Evolutionary conservation across 1,140 invertebrate species (phyloP), one percentile per base, ranked within the genome.

Genomic region (Octopus bimaculoides): DNA sequence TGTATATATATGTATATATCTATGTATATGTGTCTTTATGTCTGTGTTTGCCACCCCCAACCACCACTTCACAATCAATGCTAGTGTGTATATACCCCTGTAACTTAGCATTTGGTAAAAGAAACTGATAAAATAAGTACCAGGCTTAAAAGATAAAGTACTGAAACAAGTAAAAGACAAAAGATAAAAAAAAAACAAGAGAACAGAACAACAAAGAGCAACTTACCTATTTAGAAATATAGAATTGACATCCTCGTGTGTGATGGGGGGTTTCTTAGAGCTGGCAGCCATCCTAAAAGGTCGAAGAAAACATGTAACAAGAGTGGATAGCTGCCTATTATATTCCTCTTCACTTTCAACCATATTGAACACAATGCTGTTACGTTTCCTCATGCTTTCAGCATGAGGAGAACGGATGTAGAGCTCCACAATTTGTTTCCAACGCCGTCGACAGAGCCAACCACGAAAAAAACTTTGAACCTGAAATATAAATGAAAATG

Each of bases 381-480:
- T 98, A 78, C 96, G 90, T 89, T 97, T 97, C 71, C 96, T 90
- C 96, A 98, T 97, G 87, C 94, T 96, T 88, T 97, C 96, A 2
- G 96, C 96, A 87, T 97, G 96, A 0, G 96, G 96, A 82, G 96
- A 97, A 86, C 96, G 96, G 84, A 98, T 98, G 89, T 98, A 98
- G 85, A 97, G 95, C 83, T 97, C 96, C 2, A 98, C 96, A 79
- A 98, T 98, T 88, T 97, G 96, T 89, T 97, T 97, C 96, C 96
- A 98, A 78, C 96, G 92, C 5, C 96, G 91, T n/a, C 96, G 92
- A 89, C 96, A 97, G 7, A 98, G 89, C 96, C 96, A 98, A 2
- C 96, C 96, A 5, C 96, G 92, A 90, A 97, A 97, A 90, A 98
- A 97, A 86, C 96, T 97, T 90, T 98, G 95, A 26, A 98, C 91